Base-by-base conservation (phyloP, 2,113 vertebrate species). In the Plestiodon gilberti region DNA sequence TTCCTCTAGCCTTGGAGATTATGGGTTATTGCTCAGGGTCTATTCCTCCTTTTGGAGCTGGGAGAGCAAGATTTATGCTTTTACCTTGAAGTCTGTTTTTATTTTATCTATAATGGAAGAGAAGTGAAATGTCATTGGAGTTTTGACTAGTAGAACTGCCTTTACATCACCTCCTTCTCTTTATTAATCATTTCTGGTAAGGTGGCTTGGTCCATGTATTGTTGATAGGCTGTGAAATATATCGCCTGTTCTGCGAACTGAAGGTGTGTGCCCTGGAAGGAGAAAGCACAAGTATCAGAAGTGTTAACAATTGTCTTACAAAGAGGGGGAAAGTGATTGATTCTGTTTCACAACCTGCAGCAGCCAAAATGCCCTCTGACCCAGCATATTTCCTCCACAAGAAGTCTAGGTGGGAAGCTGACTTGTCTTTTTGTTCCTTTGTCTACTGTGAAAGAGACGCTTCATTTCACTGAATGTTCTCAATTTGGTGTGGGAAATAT, bases 131-230 rank as follows among this genome's bases (percentile, higher is more conserved):
- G 0, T 82, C 11, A 40, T 30, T 71, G 48, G 73, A 78, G 38
- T 76, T 69, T 62, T 78, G 86, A 84, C 52, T 88, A 70, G 55
- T 88, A 70, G 55, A 2, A 0, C 81, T 91, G 61, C 82, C 70
- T 90, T 90, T 89, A 79, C 80, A 55, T 0, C 20, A 22, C 65
- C 87, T 78, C 43, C 81, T 57, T 78, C 35, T 79, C 70, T 78
- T 86, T 83, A 52, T 73, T 67, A 89, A 73, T 93, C 89, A 73
- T n/a, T 74, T 86, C 77, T 88, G 88, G 87, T 92, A 92, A 90
- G 86, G 17, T 35, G 28, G 17, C 43, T 79, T 79, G 52, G 28
- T 69, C 48, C 28, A 85, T 13, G 40, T 70, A 61, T 23, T 62
- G 38, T n/a, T 71, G 59, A 40, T 91, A 83, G 91, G 76, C 90